phyloP scores from a whole-genome alignment of 2,888 invertebrate genomes.

The Drosophila borborema region DNA sequence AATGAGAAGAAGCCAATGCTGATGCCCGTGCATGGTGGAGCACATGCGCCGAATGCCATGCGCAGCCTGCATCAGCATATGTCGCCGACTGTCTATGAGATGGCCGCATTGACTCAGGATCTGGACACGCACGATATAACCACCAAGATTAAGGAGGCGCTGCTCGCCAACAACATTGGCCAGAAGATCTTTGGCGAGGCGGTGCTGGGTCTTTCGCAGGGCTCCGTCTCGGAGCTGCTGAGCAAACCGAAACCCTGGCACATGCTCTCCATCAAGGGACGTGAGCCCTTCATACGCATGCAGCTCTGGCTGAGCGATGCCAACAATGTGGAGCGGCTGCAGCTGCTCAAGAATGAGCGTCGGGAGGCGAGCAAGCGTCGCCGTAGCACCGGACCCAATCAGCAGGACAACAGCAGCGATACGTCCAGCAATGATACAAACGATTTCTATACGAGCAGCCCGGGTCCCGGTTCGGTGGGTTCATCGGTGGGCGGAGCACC shows the following conservation, averaged over 20 bases:
- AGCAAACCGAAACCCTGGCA: slow-evolving; percentile 99
- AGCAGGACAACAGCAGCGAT: slow-evolving; percentile 94
- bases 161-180: slow-evolving; percentile 98
- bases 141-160: slow-evolving; percentile 97
- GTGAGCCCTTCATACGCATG: slow-evolving; percentile 98
- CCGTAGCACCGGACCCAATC: slow-evolving; percentile 92
- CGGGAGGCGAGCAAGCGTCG: slow-evolving; percentile 96
- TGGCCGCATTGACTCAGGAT: slow-evolving; percentile 98
- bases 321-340: slow-evolving; percentile 96
- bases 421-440: slow-evolving; percentile 95
- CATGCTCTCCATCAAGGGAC: slow-evolving; percentile 98
- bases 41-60: slow-evolving; percentile 89
- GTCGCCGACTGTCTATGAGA: slow-evolving; percentile 98
- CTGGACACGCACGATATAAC: slow-evolving; percentile 98
- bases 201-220: slow-evolving; percentile 97
- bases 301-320: slow-evolving; percentile 98
- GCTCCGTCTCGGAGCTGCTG: slow-evolving; percentile 97
- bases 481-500: slow-evolving; percentile 88
- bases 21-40: slow-evolving; percentile 88
- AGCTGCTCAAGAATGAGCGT: slow-evolving; percentile 95
- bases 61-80: slow-evolving; percentile 92
- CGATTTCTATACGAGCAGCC: slow-evolving; percentile 94
- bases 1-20: slow-evolving; percentile 86
- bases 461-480: slow-evolving; percentile 88
- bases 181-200: slow-evolving; percentile 99